These are phyloP conservation scores for Sardina pilchardus DNA, from an alignment of 2,113 vertebrate species.

Conservation along the genomic window DNA sequence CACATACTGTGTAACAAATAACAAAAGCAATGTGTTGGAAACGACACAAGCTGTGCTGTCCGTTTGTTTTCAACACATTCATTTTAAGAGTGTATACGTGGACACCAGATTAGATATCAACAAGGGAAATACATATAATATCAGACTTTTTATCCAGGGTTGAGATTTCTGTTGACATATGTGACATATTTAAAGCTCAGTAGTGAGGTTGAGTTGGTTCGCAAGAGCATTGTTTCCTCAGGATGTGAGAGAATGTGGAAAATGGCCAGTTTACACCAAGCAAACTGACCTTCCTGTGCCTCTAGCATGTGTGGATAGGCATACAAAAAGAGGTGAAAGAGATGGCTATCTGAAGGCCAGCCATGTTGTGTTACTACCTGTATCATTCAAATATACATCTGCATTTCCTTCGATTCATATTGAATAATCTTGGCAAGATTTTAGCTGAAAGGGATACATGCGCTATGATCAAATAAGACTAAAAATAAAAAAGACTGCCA, in stretches of 20 bases:
- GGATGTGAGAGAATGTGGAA: not conserved
- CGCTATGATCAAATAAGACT: not conserved
- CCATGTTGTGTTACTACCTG: not conserved
- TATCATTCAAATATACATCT: not conserved
- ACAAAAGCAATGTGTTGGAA: too few relatives aligned
- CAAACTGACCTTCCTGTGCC: not conserved
- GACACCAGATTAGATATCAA: not conserved
- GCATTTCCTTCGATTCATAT: not conserved
- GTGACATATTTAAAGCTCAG: not conserved
- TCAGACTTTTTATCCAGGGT: not conserved
- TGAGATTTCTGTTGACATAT: not conserved
- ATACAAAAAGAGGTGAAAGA: not conserved
- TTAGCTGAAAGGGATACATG: not conserved
- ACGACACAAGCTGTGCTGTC: too few relatives aligned
- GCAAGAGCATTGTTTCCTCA: not conserved
- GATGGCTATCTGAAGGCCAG: not conserved
- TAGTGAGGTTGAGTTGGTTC: not conserved
- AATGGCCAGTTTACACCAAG: not conserved
- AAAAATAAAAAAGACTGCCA: not conserved
- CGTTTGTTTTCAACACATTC: too few relatives aligned
- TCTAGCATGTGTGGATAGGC: not conserved
- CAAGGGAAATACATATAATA: not conserved
- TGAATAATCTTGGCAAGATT: not conserved
- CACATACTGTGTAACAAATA: too few relatives aligned
- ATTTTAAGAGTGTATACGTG: too few relatives aligned